Evolutionary conservation across 2,888 invertebrate genomes (phyloP).

Genomic region (Cataglyphis albicans): DNA sequence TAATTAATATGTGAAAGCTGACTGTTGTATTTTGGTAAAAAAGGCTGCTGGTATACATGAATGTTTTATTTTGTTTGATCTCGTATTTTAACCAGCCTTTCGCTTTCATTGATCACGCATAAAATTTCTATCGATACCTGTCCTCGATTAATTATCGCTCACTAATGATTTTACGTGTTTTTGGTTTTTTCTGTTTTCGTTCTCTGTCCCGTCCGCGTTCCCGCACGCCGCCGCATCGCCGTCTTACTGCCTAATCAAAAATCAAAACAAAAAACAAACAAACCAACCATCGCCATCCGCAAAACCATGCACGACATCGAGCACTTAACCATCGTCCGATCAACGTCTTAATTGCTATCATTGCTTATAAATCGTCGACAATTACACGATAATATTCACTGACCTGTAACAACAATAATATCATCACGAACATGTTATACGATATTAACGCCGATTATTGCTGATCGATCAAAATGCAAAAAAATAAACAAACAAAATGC

Average conservation of each 20-base stretch:
- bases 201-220: constrained; percentile 68
- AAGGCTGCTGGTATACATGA: constrained; percentile 7
- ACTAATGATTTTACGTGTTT: constrained; percentile 67
- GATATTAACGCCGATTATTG: constrained; percentile 12
- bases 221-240: constrained; percentile 61
- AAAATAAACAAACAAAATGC: constrained; percentile 34
- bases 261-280: constrained; percentile 51
- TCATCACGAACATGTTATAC: constrained; percentile 4
- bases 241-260: constrained; percentile 64
- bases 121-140: neutral
- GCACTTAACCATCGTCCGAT: constrained; percentile 55
- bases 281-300: constrained; percentile 54
- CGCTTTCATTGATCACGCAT: constrained; percentile 54
- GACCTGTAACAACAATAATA: constrained; percentile 44
- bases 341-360: constrained; percentile 62
- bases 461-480: constrained; percentile 27
- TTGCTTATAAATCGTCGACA: constrained; percentile 57
- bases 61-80: constrained; percentile 15
- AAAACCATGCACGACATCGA: constrained; percentile 54
- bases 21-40: neutral
- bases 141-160: constrained; percentile 41
- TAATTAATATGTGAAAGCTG: neutral
- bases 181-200: constrained; percentile 75
- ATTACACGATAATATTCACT: constrained; percentile 34
- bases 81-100: constrained; percentile 45